Base-by-base conservation (phyloP, 2,888 invertebrate genomes). In the Bedellia somnulentella region DNA sequence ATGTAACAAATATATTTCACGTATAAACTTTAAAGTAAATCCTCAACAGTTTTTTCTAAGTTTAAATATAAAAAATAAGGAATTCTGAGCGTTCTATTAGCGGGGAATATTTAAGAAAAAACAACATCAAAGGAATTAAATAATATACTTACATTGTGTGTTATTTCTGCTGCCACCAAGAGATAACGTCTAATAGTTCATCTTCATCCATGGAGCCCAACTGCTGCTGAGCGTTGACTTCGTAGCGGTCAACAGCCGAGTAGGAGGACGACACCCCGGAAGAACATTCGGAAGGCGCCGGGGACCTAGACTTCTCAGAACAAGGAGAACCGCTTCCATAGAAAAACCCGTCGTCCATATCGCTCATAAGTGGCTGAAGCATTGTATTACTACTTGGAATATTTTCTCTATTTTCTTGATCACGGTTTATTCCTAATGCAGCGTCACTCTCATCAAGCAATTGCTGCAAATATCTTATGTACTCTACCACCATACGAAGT, bases 401-500 rank as follows among this genome's bases (percentile, higher is more conserved):
- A 47, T 77, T 60, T 58, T 75, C 60, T 50, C 70, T 56, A 47
- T 78, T 61, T 47, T 75, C 61, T 37, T 67, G 57, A 46, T 68
- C 67, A 6, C 70, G 52, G 6, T 61, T 64, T 11, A 73, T 76
- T 1, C 78, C 70, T 39, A 78, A 57, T 22, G 80, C 78, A 5
- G 81, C 82, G 38, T 87, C 86, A 44, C 85, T 82, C 35, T 87
- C 86, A 4, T 86, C 86, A 26, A 93, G 71, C 39, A 93, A 68
- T 46, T 86, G 85, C 51, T 93, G 86, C 16, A 94, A 73, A 42
- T 89, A 88, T 37, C 89, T 80, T 38, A 94, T 94, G 52, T 94
- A 94, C 56, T 93, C 93, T 1, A 94, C 92, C 0, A 94, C 94
- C 71, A 93, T 84, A 39, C 89, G 78, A 15, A 94, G 66, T 0